Evolutionary conservation across 2,113 vertebrate genomes (phyloP).

Genomic region (Marcusenius ussheri): DNA sequence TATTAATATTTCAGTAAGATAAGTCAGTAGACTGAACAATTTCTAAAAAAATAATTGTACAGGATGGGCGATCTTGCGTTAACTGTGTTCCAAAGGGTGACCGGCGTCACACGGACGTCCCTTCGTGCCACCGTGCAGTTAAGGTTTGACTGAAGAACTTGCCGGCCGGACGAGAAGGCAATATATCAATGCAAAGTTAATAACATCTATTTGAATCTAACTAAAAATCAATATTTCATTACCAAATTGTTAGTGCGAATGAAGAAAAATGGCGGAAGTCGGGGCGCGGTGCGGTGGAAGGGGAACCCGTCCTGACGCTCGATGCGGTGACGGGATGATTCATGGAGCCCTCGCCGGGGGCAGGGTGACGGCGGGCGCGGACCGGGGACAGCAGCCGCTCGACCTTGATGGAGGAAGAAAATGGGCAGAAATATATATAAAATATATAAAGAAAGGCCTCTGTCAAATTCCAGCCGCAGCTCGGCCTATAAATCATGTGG

Average conservation of each 20-base stretch:
- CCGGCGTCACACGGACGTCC: conserved; percentile 74
- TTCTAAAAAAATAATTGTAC: not conserved
- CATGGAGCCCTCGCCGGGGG: conserved; percentile 75
- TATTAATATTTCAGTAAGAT: not conserved
- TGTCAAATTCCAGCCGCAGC: conserved; percentile 79
- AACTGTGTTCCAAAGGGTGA: conserved; percentile 54
- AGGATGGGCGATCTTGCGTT: not conserved
- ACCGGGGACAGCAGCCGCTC: conserved; percentile 69
- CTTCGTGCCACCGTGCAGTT: conserved; percentile 73
- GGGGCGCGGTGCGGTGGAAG: conserved; percentile 75
- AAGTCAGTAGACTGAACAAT: not conserved
- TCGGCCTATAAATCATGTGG: conserved; percentile 76
- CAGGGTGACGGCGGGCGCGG: conserved; percentile 69
- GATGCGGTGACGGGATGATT: conserved; percentile 97
- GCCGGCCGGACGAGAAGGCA: conserved; percentile 76
- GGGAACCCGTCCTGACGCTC: conserved; percentile 81
- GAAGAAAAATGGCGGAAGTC: conserved; percentile 99
- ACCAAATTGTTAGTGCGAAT: conserved; percentile 99
- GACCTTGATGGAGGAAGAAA: conserved; percentile 73
- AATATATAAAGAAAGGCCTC: conserved; percentile 77
- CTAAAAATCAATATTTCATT: conserved; percentile 99
- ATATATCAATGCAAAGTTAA: conserved; percentile 99
- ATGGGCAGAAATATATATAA: conserved; percentile 51
- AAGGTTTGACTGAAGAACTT: conserved; percentile 83
- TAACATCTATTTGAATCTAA: conserved; percentile 99